Base-by-base conservation (phyloP, 2,113 vertebrate species). In the Corapipo altera region DNA sequence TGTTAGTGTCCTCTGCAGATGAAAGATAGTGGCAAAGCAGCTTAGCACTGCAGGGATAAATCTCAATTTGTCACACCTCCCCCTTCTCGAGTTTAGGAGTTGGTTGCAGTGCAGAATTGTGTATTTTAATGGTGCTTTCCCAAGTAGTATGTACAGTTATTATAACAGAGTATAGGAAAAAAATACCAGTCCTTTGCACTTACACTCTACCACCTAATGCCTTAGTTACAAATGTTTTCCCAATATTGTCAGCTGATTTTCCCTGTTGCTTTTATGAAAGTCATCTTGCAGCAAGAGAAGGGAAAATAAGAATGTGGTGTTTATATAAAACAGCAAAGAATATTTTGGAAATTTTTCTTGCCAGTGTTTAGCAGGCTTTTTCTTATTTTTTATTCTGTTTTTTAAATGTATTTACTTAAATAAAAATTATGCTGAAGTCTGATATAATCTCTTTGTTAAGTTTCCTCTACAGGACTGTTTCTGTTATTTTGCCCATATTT, bases 1-100 rank as follows among this genome's bases (percentile, higher is more conserved):
- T 66, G 62, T 77, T 76, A 9, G 12, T 88, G 79, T 83, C 83
- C 23, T 88, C 70, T 86, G 55, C 75, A 74, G 64, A 77, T 71
- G 58, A 85, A 93, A 94, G 88, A 73, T 94, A 82, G 21, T 67
- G 59, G 88, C 75, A 94, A 91, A 94, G 85, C 92, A 85, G 71
- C 78, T 96, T 94, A 88, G 46, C 64, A 51, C 75, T 77, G 67
- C 37, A 35, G 69, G 82, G 43, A 66, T 93, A 77, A 92, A 92
- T 88, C 83, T 93, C 94, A 82, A 65, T 88, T 97, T 92, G 82
- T 94, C 91, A 59, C 79, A 61, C 48, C 37, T 91, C 48, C 69
- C 64, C 66, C 76, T 74, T 51, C 32, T 64, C 61, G 52, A 71
- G n/a, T 81, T 81, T 22, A 75, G 32, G 24, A 85, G 35, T 55